A percentile compares a stretch with the other conserved stretches of the same genome.
Evolutionary conservation across 2,113 vertebrate species (phyloP).

Genomic region (Gorsachius goisagi): DNA sequence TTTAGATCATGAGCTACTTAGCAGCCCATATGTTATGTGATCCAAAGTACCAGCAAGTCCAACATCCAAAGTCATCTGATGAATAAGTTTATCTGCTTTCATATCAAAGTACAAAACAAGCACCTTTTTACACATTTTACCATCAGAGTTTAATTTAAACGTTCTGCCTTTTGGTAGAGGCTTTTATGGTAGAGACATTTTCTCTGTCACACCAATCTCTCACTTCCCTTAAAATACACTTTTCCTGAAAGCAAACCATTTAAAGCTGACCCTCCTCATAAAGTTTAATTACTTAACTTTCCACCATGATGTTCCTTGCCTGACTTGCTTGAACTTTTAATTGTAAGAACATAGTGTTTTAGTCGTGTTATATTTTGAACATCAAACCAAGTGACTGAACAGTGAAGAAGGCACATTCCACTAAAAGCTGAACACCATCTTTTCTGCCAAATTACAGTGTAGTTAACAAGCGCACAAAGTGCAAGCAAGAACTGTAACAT

Average conservation of each 20-base stretch:
- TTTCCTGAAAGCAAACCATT: neutral
- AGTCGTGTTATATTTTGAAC: neutral
- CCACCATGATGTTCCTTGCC: neutral
- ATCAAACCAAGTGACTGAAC: neutral
- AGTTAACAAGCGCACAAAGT: neutral
- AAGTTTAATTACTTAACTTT: neutral
- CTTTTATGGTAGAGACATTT: neutral
- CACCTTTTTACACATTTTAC: neutral
- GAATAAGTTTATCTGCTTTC: neutral
- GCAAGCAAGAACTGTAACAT: fast-evolving
- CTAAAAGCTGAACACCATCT: fast-evolving
- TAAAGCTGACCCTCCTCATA: neutral
- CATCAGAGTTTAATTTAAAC: neutral
- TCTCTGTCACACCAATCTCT: neutral
- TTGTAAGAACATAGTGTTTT: neutral
- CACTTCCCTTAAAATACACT: neutral
- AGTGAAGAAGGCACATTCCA: fast-evolving
- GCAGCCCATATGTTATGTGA: neutral
- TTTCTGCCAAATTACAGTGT: neutral
- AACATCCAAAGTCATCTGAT: neutral
- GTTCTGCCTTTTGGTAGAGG: neutral
- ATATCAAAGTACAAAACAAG: neutral
- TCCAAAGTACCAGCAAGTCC: neutral
- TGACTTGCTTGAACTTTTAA: neutral
- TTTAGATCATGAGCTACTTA: neutral